phyloP scores from a whole-genome alignment of 2,797 vertebrate genomes.

The Natrix natrix region DNA sequence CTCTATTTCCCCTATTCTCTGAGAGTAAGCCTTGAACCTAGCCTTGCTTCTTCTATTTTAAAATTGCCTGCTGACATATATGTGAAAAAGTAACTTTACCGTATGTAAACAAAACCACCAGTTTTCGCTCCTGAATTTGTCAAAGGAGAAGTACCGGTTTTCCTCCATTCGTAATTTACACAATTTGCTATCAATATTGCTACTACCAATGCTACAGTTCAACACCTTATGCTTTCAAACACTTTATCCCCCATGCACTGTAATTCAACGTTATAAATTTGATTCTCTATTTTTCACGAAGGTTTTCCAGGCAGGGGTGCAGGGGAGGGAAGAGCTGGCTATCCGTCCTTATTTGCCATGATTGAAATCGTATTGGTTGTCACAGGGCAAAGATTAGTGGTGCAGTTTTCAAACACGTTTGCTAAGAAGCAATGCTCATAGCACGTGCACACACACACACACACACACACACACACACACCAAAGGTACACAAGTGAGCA shows the following conservation, averaged over 20 bases:
- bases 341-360: background rate
- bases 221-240: background rate
- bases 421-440: background rate
- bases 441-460: fast-evolving
- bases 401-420: background rate
- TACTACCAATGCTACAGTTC: background rate
- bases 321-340: background rate
- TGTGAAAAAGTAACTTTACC: background rate
- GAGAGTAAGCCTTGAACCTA: background rate
- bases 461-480: background rate
- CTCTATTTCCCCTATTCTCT: background rate
- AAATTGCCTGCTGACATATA: background rate
- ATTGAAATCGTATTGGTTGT: background rate
- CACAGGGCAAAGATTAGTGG: background rate
- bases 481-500: background rate
- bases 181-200: background rate
- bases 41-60: background rate
- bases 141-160: background rate
- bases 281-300: background rate
- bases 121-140: background rate
- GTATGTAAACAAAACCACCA: background rate
- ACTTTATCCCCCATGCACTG: background rate
- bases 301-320: background rate
- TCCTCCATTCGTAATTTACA: background rate
- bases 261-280: background rate